Conservation (phyloP, 2,113 vertebrate genomes). For the Grantiella picta region DNA sequence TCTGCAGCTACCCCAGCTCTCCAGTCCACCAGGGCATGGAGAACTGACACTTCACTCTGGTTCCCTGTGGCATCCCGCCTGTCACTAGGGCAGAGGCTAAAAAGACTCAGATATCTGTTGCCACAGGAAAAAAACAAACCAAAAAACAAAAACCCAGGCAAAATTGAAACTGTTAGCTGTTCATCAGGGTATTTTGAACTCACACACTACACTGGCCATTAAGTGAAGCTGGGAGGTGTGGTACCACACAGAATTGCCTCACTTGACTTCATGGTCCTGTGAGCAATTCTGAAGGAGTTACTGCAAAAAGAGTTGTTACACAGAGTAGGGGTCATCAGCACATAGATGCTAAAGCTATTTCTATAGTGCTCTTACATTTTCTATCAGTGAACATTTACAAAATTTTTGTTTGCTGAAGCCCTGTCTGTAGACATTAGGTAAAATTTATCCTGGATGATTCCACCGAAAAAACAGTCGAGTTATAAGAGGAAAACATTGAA, state of each 20-base stretch:
- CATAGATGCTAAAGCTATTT: not conserved
- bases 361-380: not conserved
- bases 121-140: not conserved
- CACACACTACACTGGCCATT: not conserved
- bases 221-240: not conserved
- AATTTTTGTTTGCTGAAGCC: not conserved
- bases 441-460: not conserved
- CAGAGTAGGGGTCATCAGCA: not conserved
- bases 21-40: not conserved
- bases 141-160: not conserved
- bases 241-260: not conserved
- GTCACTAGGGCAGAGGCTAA: not conserved
- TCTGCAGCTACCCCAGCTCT: constrained; percentile 8
- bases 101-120: not conserved
- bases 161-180: not conserved
- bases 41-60: not conserved
- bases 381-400: not conserved
- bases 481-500: not conserved
- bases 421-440: not conserved
- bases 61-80: not conserved
- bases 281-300: not conserved
- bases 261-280: not conserved
- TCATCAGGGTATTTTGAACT: not conserved
- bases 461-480: not conserved
- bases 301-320: not conserved